Base-by-base conservation (phyloP, 2,888 invertebrate genomes). In the Synergus japonicus region DNA sequence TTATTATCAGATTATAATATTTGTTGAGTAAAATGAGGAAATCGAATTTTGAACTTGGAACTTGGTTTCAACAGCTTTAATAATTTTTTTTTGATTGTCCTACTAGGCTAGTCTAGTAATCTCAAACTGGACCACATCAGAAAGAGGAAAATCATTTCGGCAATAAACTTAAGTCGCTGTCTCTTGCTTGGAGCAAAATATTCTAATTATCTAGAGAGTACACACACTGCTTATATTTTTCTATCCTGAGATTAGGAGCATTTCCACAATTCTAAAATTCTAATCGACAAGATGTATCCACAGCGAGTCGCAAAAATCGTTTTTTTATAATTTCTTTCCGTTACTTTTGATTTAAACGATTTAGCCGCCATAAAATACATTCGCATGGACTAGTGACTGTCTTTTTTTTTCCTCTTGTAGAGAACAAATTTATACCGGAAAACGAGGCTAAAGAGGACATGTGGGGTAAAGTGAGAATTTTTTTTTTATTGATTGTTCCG, bases 341-440 rank as follows among this genome's bases (percentile, higher is more conserved):
- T 12, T 49, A 22, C 49, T 29, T 73, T 54, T 73, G 29, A 49
- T 73, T 12, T 13, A n/a, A 73, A 73, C 73, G 73, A 73, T 73
- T 73, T 46, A 77, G 81, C 77, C 81, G 80, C 76, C 80, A 65
- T 79, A 77, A 76, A 37, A 63, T 81, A 80, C 76, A 82, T 78
- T 60, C 58, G 37, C 15, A 63, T 37, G 37, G 83, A 86, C 85
- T 86, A 86, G 86, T 80, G 80, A 79, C 77, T 80, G 77, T 58
- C 65, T 80, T 67, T 67, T 60, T 67, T 66, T 37, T 64, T 69
- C 63, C 49, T 46, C 29, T 29, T 29, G 3, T 29, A 29, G 29
- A 29, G 29, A 29, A 29, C 29, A 29, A 29, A 29, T 29, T 29
- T 29, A 29, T 29, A 29, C 29, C 29, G 29, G 29, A 29, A 29